phyloP scores from a whole-genome alignment of 1,140 invertebrate genomes.

The Luehdorfia chinensis region DNA sequence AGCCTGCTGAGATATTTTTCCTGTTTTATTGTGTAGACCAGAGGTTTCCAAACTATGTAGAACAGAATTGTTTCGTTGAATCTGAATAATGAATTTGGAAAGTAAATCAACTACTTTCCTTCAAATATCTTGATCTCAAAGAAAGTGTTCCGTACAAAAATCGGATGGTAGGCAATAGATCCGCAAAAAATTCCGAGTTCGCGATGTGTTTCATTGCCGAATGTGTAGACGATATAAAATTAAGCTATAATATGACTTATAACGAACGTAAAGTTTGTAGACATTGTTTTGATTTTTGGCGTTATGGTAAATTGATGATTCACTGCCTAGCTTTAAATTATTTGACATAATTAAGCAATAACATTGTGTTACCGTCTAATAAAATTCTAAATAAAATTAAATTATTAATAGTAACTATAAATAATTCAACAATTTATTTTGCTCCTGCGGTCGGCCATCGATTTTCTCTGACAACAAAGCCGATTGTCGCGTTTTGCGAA shows the following conservation, averaged over 20 bases:
- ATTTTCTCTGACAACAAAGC: slow-evolving; percentile 50
- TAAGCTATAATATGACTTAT: slow-evolving; percentile 38
- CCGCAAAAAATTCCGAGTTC: too few species aligned
- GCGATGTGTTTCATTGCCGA: too few species aligned
- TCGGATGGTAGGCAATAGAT: too few species aligned
- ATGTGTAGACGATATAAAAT: slow-evolving; percentile 38
- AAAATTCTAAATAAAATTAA: slow-evolving; percentile 28
- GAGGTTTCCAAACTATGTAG: too few species aligned
- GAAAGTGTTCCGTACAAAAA: too few species aligned
- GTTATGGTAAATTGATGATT: slow-evolving; percentile 36
- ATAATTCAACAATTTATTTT: slow-evolving; percentile 58
- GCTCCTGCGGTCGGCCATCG: slow-evolving; percentile 31
- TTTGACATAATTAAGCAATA: slow-evolving; percentile 27
- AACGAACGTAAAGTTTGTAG: slow-evolving; percentile 44
- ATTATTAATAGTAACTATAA: slow-evolving; percentile 43
- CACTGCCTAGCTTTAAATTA: slow-evolving; percentile 32
- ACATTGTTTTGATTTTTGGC: slow-evolving; percentile 56
- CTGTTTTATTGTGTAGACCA: slow-evolving; percentile 39
- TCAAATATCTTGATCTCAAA: too few species aligned
- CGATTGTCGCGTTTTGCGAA: slow-evolving; percentile 64
- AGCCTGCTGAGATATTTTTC: slow-evolving; percentile 56
- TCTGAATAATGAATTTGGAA: too few species aligned
- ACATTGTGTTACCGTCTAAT: not conserved
- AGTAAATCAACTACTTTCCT: too few species aligned
- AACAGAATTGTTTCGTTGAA: too few species aligned